Conservation (phyloP, 2,888 invertebrate genomes). For the Tetranychus piercei region DNA sequence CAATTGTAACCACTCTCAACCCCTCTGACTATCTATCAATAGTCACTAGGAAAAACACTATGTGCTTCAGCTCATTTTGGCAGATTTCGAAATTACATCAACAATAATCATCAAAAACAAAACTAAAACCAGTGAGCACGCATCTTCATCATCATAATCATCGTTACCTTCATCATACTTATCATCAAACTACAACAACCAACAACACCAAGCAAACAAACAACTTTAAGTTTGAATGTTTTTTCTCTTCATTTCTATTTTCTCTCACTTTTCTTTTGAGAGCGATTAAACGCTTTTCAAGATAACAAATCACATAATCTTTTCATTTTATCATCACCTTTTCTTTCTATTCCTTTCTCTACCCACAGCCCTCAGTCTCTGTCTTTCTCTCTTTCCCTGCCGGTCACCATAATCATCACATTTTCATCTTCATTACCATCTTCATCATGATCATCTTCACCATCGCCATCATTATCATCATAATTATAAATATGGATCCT, state of each 20-base stretch:
- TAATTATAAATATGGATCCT: background rate
- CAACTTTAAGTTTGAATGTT: background rate
- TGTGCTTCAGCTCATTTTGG: background rate
- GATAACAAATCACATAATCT: background rate
- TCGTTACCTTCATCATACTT: background rate
- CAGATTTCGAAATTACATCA: constrained; percentile 1
- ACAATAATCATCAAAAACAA: background rate
- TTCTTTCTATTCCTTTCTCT: background rate
- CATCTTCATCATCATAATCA: constrained; percentile 7
- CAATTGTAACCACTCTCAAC: background rate
- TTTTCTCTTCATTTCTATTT: background rate
- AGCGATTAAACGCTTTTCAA: constrained; percentile 3
- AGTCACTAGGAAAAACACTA: background rate
- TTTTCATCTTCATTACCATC: background rate
- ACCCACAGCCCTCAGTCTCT: background rate
- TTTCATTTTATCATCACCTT: background rate
- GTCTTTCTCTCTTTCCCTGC: background rate
- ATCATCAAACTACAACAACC: background rate
- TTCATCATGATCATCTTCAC: background rate
- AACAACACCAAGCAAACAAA: background rate
- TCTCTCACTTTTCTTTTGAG: background rate
- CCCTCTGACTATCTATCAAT: background rate
- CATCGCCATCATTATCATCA: background rate
- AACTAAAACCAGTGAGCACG: background rate
- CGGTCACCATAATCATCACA: background rate